Percentiles rank a stretch among this genome's conserved stretches.
These are phyloP conservation scores for Macheiramphus alcinus DNA, from an alignment of 2,113 vertebrate species.

Conservation along the genomic window DNA sequence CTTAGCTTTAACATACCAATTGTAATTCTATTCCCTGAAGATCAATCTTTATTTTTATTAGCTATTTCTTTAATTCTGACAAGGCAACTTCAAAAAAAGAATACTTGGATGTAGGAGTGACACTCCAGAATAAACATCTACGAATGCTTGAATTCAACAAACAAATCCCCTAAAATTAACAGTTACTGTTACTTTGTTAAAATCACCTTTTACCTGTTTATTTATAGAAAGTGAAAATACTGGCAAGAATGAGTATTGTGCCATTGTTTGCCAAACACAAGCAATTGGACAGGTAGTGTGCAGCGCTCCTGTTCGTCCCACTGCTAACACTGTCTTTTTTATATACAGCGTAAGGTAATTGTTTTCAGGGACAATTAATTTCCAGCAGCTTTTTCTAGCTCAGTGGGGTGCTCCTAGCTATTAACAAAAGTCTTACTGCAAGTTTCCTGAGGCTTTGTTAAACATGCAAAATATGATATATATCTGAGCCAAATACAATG, in stretches of 20 bases:
- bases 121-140: background rate
- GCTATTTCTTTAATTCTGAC: background rate
- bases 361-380: background rate
- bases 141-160: background rate
- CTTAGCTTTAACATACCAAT: background rate
- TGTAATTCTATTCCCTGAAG: background rate
- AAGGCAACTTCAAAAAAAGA: background rate
- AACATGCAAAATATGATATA: background rate
- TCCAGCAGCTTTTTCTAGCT: background rate
- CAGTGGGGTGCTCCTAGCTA: background rate
- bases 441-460: background rate
- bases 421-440: background rate
- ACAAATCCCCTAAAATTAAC: background rate
- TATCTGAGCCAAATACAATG: background rate
- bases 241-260: background rate
- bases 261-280: background rate
- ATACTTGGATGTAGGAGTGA: background rate
- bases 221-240: background rate
- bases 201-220: background rate
- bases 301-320: background rate
- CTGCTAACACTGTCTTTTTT: background rate
- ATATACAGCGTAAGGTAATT: background rate
- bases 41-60: background rate
- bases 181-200: background rate
- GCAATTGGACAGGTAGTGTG: background rate